Conservation (phyloP, 1,140 invertebrate species). For the Neodiprion pinetum region DNA sequence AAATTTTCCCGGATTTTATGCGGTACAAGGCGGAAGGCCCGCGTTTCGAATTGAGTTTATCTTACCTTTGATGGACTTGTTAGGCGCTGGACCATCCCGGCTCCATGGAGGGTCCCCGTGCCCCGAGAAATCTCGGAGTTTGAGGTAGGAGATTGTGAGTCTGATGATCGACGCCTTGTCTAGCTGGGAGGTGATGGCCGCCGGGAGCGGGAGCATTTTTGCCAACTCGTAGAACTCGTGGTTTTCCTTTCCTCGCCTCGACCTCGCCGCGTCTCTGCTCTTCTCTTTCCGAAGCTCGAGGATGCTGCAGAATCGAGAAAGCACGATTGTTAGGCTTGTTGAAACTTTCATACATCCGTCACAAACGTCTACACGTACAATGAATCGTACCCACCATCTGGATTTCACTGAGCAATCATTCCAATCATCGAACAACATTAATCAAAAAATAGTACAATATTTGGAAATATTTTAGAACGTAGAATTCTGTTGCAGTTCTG, state of each 20-base stretch:
- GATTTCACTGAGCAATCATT: too few relatives aligned
- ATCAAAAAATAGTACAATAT: too few relatives aligned
- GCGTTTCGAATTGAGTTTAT: not conserved
- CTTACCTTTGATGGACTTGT: slow-evolving; percentile 88
- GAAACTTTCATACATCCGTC: too few relatives aligned
- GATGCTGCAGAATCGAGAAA: slow-evolving; percentile 76
- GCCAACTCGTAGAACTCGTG: slow-evolving; percentile 98
- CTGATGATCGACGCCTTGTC: slow-evolving; percentile 99
- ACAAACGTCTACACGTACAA: too few relatives aligned
- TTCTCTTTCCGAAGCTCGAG: slow-evolving; percentile 97
- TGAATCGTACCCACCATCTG: too few relatives aligned
- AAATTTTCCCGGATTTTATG: too few relatives aligned
- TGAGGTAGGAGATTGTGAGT: slow-evolving; percentile 96
- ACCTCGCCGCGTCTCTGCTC: slow-evolving; percentile 93
- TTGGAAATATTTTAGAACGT: too few relatives aligned
- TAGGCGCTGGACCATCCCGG: slow-evolving; percentile 74
- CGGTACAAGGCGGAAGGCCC: too few relatives aligned
- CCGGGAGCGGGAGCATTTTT: slow-evolving; percentile 95
- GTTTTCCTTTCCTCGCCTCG: slow-evolving; percentile 95
- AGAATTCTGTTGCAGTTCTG: too few relatives aligned
- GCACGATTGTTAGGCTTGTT: slow-evolving; percentile 29
- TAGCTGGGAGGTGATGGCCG: slow-evolving; percentile 95
- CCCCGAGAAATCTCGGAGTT: slow-evolving; percentile 92
- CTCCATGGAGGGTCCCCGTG: slow-evolving; percentile 96
- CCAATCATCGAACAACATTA: too few relatives aligned